Evolutionary conservation across 2,113 vertebrate species (phyloP).

Genomic region (Ochotona princeps): DNA sequence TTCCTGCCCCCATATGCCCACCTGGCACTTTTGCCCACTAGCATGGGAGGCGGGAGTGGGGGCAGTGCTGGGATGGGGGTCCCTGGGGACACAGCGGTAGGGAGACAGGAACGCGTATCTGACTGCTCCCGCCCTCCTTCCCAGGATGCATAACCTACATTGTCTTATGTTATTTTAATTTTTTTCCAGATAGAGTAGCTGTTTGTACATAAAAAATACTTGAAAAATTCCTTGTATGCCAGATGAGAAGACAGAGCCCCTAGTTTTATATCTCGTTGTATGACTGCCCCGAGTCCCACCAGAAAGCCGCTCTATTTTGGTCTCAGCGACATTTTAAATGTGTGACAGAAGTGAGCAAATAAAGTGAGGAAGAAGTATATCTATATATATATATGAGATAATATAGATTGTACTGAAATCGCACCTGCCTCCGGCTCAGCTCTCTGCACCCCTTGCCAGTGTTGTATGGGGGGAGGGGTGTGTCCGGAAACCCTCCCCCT

Average conservation of each 20-base stretch:
- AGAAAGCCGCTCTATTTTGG: conserved; percentile 88
- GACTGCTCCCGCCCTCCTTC: neutral
- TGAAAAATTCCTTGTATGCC: conserved; percentile 84
- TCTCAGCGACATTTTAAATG: conserved; percentile 87
- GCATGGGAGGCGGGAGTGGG: neutral
- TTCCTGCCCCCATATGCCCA: neutral
- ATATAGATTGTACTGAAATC: conserved; percentile 87
- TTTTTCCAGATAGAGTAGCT: conserved; percentile 86
- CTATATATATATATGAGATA: conserved; percentile 85
- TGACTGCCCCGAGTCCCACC: conserved; percentile 85
- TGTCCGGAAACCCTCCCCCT: neutral
- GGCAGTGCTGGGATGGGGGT: neutral
- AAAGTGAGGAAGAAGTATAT: conserved; percentile 84
- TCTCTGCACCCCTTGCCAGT: neutral
- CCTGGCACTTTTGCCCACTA: neutral
- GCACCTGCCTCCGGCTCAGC: conserved; percentile 72
- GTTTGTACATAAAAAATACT: conserved; percentile 90
- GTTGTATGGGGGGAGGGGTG: fast-evolving
- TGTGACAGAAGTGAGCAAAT: conserved; percentile 86
- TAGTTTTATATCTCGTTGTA: conserved; percentile 89
- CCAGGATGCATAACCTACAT: conserved; percentile 81
- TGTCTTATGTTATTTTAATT: conserved; percentile 80
- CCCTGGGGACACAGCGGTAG: neutral
- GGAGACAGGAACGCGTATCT: neutral
- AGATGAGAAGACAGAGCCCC: conserved; percentile 87